A percentile compares a stretch with the other conserved stretches of the same genome.
Evolutionary conservation across 2,797 vertebrate species (phyloP).

Genomic region (Acanthurus tractus): DNA sequence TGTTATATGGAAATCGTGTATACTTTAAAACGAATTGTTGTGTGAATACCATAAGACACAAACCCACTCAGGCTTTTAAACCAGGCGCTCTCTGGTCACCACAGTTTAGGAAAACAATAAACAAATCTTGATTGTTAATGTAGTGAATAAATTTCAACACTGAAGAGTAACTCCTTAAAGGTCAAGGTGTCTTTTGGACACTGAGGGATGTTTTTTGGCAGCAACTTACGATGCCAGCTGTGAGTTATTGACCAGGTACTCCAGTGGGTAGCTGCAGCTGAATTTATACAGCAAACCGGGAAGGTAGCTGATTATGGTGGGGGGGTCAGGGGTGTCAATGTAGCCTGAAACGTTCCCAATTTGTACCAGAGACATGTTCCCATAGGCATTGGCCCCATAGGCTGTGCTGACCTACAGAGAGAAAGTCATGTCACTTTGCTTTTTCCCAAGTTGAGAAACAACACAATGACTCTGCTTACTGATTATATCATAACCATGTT

Average conservation of each 20-base stretch:
- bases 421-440: conserved; percentile 20
- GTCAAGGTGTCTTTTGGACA: conserved; percentile 32
- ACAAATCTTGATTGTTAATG: conserved; percentile 22
- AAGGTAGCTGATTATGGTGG: conserved; percentile 97
- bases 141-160: conserved; percentile 19
- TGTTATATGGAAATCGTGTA: conserved; percentile 21
- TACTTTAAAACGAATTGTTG: conserved; percentile 21
- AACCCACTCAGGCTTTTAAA: conserved; percentile 23
- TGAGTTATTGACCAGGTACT: conserved; percentile 98
- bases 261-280: conserved; percentile 98
- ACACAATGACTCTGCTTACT: conserved; percentile 31
- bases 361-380: conserved; percentile 94
- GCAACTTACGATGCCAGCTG: conserved; percentile 96
- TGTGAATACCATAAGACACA: conserved; percentile 11
- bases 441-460: conserved; percentile 27
- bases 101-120: conserved; percentile 16
- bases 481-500: conserved; percentile 23
- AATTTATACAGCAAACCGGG: conserved; percentile 98
- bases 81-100: background rate
- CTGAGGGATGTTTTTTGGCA: conserved; percentile 11
- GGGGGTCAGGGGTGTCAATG: conserved; percentile 97
- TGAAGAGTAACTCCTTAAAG: conserved; percentile 20
- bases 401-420: conserved; percentile 91
- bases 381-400: conserved; percentile 91
- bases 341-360: conserved; percentile 97